Percentiles rank a stretch among this genome's conserved stretches.
These are phyloP conservation scores for Saxidomus purpurata DNA, from an alignment of 1,140 invertebrate species.

Conservation along the genomic window DNA sequence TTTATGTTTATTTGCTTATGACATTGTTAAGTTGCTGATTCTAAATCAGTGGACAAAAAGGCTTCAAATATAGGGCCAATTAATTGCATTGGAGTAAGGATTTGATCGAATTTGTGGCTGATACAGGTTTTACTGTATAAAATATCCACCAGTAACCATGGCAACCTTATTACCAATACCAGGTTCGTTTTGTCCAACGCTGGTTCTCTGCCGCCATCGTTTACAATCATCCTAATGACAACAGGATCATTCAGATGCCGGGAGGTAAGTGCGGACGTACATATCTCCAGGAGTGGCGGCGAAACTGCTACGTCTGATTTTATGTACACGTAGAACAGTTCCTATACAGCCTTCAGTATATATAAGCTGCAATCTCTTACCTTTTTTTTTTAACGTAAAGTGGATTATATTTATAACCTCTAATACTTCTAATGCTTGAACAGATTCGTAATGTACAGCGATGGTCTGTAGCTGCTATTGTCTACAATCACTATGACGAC, in stretches of 20 bases:
- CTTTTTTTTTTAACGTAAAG: too few species aligned
- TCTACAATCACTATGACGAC: slow-evolving; percentile 69
- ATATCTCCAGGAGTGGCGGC: too few species aligned
- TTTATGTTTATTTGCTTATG: too few species aligned
- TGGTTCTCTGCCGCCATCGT: slow-evolving; percentile 71
- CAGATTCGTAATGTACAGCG: slow-evolving; percentile 72
- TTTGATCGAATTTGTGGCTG: too few species aligned
- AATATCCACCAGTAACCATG: neutral
- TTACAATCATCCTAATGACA: slow-evolving; percentile 65
- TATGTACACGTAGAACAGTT: too few species aligned
- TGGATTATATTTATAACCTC: neutral
- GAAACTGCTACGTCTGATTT: too few species aligned
- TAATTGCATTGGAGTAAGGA: too few species aligned
- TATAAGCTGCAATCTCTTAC: neutral
- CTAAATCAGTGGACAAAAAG: too few species aligned
- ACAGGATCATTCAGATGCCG: slow-evolving; percentile 59
- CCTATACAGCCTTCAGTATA: too few species aligned
- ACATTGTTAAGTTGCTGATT: too few species aligned
- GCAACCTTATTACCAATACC: slow-evolving; percentile 38
- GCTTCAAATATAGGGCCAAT: too few species aligned
- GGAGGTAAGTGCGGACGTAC: slow-evolving; percentile 47
- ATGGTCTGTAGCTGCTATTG: slow-evolving; percentile 69
- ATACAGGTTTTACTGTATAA: neutral
- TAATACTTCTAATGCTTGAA: slow-evolving; percentile 38
- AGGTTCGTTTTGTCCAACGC: slow-evolving; percentile 71